Base-by-base conservation (phyloP, 2,113 vertebrate species). In the Gadus macrocephalus region DNA sequence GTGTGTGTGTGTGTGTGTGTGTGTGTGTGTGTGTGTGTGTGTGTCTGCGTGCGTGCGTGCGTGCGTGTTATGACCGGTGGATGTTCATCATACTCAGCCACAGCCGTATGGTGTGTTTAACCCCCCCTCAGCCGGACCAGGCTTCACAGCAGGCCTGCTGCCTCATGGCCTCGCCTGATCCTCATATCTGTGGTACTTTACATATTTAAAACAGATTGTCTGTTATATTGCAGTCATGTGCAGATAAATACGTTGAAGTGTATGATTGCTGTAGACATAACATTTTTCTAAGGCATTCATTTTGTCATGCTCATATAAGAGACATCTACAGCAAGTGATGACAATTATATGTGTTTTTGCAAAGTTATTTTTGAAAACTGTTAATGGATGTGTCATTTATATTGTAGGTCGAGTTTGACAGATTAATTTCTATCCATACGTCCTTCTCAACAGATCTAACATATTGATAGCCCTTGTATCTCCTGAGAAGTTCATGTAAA, bases 61-160 rank as follows among this genome's bases (percentile, higher is more conserved):
- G n/a, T 31, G 53, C 5, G 20, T 20, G 20, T 20, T 25, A 25
- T 25, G 25, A 25, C 25, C 2, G 25, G 25, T 20, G 22, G 14
- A 59, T 67, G 64, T 55, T 72, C 71, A 86, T 88, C 85, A 78
- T 75, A 81, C 72, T 79, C 64, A 84, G 72, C 69, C 78, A 70
- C 84, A 86, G 85, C 87, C 64, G 15, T 82, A 89, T 81, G 78
- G 85, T 91, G 85, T 89, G 89, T 90, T 89, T 89, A 89, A 87
- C 85, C 80, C 83, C 83, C 70, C 42, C 82, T 83, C 70, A 31
- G 75, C 74, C 72, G 73, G 72, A 78, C 75, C 73, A 49, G 88
- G 87, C 87, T 85, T 90, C 87, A 87, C 86, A 89, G 81, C 75
- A 76, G 82, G 87, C 75, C 71, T 71, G 62, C 75, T 76, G 81